Percentiles rank a stretch among this genome's conserved stretches.
Conservation (phyloP, 2,113 vertebrate genomes). For the Eurystomus gularis region DNA sequence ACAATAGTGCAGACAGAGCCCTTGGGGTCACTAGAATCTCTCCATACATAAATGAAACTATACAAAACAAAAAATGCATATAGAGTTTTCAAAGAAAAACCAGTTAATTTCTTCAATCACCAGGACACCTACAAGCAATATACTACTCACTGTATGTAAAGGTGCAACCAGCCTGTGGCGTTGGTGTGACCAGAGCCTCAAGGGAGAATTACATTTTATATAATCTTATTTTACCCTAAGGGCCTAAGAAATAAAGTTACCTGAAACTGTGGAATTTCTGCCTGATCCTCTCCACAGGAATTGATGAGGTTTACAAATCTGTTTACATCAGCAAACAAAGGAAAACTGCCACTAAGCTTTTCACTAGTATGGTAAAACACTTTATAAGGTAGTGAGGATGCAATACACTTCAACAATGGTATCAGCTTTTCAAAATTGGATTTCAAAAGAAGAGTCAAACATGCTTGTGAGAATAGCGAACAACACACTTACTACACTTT, state of each 20-base stretch:
- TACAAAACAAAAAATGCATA: not conserved
- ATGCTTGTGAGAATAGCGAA: not conserved
- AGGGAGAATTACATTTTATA: not conserved
- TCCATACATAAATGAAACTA: not conserved
- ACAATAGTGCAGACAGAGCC: not conserved
- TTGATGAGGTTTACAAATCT: not conserved
- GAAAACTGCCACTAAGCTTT: not conserved
- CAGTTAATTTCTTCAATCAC: not conserved
- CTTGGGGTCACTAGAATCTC: not conserved
- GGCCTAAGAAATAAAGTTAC: not conserved
- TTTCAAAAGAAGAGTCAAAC: not conserved
- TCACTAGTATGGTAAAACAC: not conserved
- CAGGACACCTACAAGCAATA: not conserved
- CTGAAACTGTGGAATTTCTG: not conserved
- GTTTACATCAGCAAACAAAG: not conserved
- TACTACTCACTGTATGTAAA: not conserved
- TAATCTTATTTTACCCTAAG: not conserved
- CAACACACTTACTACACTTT: not conserved
- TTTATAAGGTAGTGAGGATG: not conserved
- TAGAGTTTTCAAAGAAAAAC: not conserved
- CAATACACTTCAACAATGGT: not conserved
- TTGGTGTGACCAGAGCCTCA: not conserved
- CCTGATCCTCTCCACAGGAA: not conserved
- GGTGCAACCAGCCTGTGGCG: not conserved
- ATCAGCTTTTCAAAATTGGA: not conserved